Percentiles rank a stretch among this genome's conserved stretches.
These are phyloP conservation scores for Apodemia duryi DNA, from an alignment of 2,888 invertebrate genomes.

Conservation along the genomic window DNA sequence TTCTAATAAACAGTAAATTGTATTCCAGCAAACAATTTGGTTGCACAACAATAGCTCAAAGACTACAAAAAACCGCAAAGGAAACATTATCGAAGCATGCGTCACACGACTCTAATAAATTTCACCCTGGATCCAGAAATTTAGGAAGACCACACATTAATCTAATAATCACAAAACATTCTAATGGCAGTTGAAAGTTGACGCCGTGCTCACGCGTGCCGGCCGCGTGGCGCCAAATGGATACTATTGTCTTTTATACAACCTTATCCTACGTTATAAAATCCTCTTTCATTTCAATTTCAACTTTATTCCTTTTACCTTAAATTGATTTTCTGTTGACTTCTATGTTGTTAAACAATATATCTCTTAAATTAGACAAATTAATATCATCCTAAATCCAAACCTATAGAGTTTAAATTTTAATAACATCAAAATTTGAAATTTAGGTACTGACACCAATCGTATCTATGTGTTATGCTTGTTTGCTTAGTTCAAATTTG, in stretches of 20 bases:
- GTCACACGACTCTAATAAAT: constrained; percentile 25
- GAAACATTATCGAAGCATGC: constrained; percentile 25
- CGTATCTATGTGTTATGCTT: not conserved
- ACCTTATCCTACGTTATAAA: constrained; percentile 28
- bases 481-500: not conserved
- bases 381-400: not conserved
- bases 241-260: constrained; percentile 44
- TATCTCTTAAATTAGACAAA: not conserved
- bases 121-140: constrained; percentile 26
- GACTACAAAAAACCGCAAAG: constrained; percentile 21
- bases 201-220: constrained; percentile 58
- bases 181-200: constrained; percentile 46
- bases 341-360: constrained; percentile 2
- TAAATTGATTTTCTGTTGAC: not conserved
- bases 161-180: constrained; percentile 55
- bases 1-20: not conserved
- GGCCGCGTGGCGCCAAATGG: constrained; percentile 44
- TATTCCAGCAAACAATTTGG: not conserved
- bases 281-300: constrained; percentile 10
- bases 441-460: not conserved
- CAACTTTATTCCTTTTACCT: not conserved
- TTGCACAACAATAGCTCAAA: not conserved
- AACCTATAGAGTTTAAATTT: not conserved
- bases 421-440: constrained; percentile 4
- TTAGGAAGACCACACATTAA: constrained; percentile 44